Evolutionary conservation across 2,888 invertebrate genomes (phyloP).

Genomic region (Polyommatus iphigenia): DNA sequence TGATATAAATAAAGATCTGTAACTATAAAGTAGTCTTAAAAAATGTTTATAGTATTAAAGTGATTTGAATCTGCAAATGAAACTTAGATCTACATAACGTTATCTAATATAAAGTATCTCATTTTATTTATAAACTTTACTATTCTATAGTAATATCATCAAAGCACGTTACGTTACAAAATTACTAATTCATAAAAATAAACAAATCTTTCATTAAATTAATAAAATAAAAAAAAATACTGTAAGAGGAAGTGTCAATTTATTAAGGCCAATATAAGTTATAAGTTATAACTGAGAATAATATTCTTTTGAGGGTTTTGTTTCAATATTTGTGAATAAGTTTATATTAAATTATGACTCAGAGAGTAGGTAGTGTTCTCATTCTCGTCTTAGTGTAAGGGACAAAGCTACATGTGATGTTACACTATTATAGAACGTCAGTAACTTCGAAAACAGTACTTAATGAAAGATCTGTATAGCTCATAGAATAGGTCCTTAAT

Average conservation of each 20-base stretch:
- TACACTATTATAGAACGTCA: neutral
- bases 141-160: neutral
- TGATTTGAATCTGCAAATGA: neutral
- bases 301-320: neutral
- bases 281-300: neutral
- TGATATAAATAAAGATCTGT: neutral
- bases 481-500: neutral
- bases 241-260: neutral
- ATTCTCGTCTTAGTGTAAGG: neutral
- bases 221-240: too few relatives aligned
- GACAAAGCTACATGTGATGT: conserved; percentile 10
- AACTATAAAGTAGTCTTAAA: neutral
- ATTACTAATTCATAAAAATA: neutral
- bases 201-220: neutral
- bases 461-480: neutral
- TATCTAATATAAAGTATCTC: neutral
- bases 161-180: neutral
- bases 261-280: neutral
- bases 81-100: neutral
- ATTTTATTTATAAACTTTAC: neutral
- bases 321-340: neutral
- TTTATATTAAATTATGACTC: neutral
- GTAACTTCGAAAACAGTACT: neutral
- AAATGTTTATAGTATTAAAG: neutral
- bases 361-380: neutral